Conservation (phyloP, 2,888 invertebrate species). For the Eustalomyia histrio region DNA sequence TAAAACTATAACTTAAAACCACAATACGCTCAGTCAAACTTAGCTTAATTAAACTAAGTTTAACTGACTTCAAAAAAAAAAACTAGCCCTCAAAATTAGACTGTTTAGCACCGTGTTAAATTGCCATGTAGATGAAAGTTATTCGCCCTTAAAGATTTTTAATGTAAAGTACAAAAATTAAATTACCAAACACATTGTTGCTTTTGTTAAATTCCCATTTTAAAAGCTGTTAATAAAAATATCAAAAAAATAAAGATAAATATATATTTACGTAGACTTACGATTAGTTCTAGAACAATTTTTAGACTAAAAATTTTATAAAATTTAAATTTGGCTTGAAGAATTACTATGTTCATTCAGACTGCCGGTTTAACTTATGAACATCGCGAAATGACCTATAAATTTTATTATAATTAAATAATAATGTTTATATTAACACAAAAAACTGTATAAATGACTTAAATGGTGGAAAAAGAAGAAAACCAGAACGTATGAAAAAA, state of each 20-base stretch:
- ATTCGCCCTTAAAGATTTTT: background rate
- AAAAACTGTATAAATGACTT: no score
- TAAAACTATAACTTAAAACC: no score
- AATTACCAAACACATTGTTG: background rate
- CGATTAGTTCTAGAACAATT: background rate
- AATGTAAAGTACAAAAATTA: background rate
- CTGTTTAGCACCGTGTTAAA: no score
- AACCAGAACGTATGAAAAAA: constrained; percentile 3
- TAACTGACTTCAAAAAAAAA: no score
- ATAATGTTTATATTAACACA: constrained; percentile 15
- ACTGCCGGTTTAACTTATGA: background rate
- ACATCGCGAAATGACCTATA: constrained; percentile 13
- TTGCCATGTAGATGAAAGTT: no score
- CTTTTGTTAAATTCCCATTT: background rate
- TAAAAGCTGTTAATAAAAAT: background rate
- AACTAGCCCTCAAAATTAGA: no score
- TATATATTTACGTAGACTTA: background rate
- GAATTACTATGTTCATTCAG: constrained; percentile 13
- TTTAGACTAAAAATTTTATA: background rate
- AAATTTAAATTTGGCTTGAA: constrained; percentile 9
- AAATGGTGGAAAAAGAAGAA: background rate
- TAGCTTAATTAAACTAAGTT: no score
- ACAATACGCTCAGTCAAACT: no score
- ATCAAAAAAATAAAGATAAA: background rate
- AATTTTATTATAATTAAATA: constrained; percentile 25